phyloP scores from a whole-genome alignment of 2,888 invertebrate species.

The Andrena dorsata region DNA sequence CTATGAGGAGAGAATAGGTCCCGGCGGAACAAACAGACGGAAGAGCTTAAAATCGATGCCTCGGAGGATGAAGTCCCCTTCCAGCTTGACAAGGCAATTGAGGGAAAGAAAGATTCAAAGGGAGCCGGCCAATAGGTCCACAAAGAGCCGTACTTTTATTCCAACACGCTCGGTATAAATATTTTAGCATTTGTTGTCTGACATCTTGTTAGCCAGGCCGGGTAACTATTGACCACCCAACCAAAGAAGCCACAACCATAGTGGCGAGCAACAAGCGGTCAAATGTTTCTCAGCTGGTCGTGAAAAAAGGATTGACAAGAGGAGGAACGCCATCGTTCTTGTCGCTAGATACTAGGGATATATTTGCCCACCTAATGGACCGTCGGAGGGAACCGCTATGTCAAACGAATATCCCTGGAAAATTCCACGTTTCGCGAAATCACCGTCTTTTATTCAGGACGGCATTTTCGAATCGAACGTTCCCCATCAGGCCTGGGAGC shows the following conservation, averaged over 20 bases:
- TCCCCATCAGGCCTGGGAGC: neutral
- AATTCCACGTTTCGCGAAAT: constrained; percentile 23
- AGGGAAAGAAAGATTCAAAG: constrained; percentile 23
- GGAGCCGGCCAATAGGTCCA: constrained; percentile 26
- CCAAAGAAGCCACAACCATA: too few relatives aligned
- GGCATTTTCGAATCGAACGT: constrained; percentile 11
- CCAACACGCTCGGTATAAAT: constrained; percentile 58
- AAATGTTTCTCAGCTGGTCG: constrained; percentile 25
- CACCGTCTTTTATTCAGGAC: constrained; percentile 29
- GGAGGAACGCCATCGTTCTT: constrained; percentile 42
- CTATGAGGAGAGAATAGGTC: constrained; percentile 19
- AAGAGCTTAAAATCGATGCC: constrained; percentile 54
- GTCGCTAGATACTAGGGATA: constrained; percentile 34
- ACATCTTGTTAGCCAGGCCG: constrained; percentile 58
- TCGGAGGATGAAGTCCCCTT: constrained; percentile 14
- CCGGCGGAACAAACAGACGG: constrained; percentile 40
- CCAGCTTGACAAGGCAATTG: constrained; percentile 50
- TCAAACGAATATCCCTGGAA: constrained; percentile 47
- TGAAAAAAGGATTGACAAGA: constrained; percentile 56
- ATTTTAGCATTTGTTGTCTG: constrained; percentile 69
- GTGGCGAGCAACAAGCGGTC: neutral
- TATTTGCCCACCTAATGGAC: constrained; percentile 61
- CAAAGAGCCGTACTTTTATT: constrained; percentile 42
- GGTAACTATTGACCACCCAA: constrained; percentile 24
- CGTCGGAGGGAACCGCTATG: constrained; percentile 8